phyloP scores from a whole-genome alignment of 2,888 invertebrate genomes.

The Sarcophaga caerulescens region DNA sequence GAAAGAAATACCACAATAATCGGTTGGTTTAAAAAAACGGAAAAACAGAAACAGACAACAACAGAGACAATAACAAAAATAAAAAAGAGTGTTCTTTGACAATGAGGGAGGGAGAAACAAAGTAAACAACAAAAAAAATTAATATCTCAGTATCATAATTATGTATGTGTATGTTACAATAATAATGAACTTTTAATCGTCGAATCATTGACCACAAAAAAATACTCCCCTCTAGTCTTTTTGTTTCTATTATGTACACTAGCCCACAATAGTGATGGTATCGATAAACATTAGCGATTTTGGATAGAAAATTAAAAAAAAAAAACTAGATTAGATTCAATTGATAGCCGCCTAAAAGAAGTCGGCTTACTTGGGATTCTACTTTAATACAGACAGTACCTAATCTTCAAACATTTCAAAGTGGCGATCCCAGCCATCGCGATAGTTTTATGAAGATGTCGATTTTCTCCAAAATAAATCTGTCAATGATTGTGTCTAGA shows the following conservation, averaged over 20 bases:
- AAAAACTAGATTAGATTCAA: too few species aligned
- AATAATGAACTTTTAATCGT: constrained; percentile 23
- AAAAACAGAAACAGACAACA: neutral
- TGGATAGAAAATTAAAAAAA: too few species aligned
- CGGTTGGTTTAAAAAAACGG: neutral
- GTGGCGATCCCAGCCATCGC: too few species aligned
- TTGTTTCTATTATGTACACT: constrained; percentile 1
- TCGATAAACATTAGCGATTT: too few species aligned
- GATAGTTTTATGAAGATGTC: too few species aligned
- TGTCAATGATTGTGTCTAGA: too few species aligned
- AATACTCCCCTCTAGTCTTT: neutral
- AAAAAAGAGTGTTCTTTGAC: constrained; percentile 45
- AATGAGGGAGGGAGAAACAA: constrained; percentile 23
- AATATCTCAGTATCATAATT: constrained; percentile 21
- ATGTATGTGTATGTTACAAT: neutral
- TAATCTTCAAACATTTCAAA: too few species aligned
- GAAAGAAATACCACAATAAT: neutral
- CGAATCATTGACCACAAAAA: constrained; percentile 15
- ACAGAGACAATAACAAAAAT: neutral
- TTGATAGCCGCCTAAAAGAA: too few species aligned
- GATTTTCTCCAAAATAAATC: too few species aligned
- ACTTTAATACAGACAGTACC: too few species aligned
- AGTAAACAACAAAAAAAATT: constrained; percentile 16
- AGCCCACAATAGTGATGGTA: neutral
- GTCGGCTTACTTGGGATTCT: too few species aligned